A percentile compares a stretch with the other conserved stretches of the same genome.
Conservation (phyloP, 2,113 vertebrate species). For the Mesembrinibis cayennensis region DNA sequence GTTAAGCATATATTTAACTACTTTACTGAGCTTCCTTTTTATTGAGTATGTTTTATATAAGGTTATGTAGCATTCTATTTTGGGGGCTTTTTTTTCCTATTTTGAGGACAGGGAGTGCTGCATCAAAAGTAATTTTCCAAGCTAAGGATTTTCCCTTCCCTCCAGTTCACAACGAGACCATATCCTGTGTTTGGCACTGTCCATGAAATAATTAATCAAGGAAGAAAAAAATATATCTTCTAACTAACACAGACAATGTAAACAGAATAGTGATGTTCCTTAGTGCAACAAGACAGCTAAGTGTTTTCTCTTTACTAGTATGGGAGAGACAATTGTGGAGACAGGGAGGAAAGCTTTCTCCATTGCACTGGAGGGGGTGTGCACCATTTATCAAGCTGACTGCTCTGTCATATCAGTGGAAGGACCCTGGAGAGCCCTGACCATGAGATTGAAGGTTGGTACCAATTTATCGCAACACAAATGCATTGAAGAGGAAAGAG, state of each 20-base stretch:
- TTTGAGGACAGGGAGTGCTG: not conserved
- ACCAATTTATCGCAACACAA: slow-evolving; percentile 75
- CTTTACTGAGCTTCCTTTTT: not conserved
- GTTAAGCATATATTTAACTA: not conserved
- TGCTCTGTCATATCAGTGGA: slow-evolving; percentile 72
- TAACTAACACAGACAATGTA: slow-evolving; percentile 38
- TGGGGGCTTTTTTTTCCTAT: not conserved
- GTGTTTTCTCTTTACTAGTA: not conserved
- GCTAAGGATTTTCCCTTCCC: not conserved
- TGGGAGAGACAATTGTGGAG: not conserved
- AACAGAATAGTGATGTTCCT: not conserved
- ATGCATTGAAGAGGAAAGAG: slow-evolving; percentile 74
- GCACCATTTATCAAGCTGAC: slow-evolving; percentile 74
- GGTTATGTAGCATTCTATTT: not conserved
- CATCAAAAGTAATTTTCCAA: slow-evolving; percentile 13
- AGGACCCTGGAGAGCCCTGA: slow-evolving; percentile 75
- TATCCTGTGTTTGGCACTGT: slow-evolving; percentile 4
- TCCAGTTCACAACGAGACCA: not conserved
- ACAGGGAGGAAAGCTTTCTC: slow-evolving; percentile 16
- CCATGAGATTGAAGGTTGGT: slow-evolving; percentile 75
- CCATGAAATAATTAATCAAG: slow-evolving; percentile 43
- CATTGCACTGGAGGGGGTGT: not conserved
- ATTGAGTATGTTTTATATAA: not conserved
- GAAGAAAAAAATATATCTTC: not conserved
- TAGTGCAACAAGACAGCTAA: not conserved